Evolutionary conservation across 2,888 invertebrate genomes (phyloP).

Genomic region (Tenodera sinensis): DNA sequence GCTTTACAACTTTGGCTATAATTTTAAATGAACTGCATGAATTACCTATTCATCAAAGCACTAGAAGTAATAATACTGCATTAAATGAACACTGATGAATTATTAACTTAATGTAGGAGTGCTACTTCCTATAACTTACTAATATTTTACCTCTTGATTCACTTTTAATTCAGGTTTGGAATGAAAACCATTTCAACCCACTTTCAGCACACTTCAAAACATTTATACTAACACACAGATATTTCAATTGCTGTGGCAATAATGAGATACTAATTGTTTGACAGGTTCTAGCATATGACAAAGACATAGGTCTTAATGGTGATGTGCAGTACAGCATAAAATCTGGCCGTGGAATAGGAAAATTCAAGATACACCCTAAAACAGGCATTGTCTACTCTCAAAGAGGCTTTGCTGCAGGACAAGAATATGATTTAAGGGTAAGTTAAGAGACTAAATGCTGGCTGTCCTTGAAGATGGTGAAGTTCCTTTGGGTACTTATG

Average conservation of each 20-base stretch:
- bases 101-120: too few relatives aligned
- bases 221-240: not conserved
- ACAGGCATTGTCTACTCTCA: conserved; percentile 80
- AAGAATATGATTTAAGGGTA: conserved; percentile 64
- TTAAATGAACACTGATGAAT: too few relatives aligned
- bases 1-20: too few relatives aligned
- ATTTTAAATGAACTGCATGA: too few relatives aligned
- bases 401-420: conserved; percentile 64
- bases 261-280: not conserved
- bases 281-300: conserved; percentile 78
- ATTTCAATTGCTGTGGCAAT: not conserved
- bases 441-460: conserved; percentile 37
- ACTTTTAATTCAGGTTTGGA: not conserved
- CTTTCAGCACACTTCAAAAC: not conserved
- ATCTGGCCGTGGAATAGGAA: conserved; percentile 72
- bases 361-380: conserved; percentile 76
- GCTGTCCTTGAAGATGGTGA: too few relatives aligned
- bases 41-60: too few relatives aligned
- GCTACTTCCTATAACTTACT: too few relatives aligned
- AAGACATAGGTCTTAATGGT: conserved; percentile 78
- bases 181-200: not conserved
- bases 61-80: too few relatives aligned
- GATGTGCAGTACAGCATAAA: conserved; percentile 77
- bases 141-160: not conserved
- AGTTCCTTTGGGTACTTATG: too few relatives aligned